Evolutionary conservation across 2,888 invertebrate species (phyloP), one percentile per base, ranked within the genome.

Genomic region (Scaptomyza parva): DNA sequence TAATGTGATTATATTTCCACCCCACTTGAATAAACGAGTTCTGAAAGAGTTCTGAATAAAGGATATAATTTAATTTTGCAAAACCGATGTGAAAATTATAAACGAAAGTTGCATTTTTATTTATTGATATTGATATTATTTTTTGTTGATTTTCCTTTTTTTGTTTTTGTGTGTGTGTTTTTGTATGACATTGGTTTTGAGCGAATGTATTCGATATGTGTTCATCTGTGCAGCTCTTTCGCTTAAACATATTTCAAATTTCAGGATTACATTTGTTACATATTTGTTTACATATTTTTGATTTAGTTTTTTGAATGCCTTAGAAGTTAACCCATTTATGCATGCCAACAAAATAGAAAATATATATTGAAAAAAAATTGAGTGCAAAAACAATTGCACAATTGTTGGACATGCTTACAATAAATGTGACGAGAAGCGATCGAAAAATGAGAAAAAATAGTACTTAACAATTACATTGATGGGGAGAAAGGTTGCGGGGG

Each of bases 381-480:
- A 35, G 40, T 24, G 17, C 33, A 45, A 43, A 40, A 50, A 39
- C 24, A 12, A 39, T 47, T 59, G 18, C n/a, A 12, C 12, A n/a
- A n/a, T 53, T 62, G 14, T 41, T 14, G 40, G 45, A 39, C 61
- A 67, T 55, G 71, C 53, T 65, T 76, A 73, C 73, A 73, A 58
- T 64, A 37, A 73, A 40, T 51, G 26, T 48, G 65, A 76, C 72
- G 76, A 44, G 43, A 60, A 54, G 59, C 48, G 45, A 57, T 69
- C 40, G 12, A 50, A 52, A 11, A 44, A 14, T 50, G 45, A n/a
- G 2, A 5, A 3, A 14, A 14, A 3, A 35, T 37, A 3, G 14
- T 37, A 60, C 55, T 76, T 70, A 63, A 76, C 76, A 72, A 57
- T 73, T 55, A 73, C 76, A 76, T 58, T 57, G 57, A 74, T 28